Base-by-base conservation (phyloP, 2,797 vertebrate species). In the Smutsia gigantea region DNA sequence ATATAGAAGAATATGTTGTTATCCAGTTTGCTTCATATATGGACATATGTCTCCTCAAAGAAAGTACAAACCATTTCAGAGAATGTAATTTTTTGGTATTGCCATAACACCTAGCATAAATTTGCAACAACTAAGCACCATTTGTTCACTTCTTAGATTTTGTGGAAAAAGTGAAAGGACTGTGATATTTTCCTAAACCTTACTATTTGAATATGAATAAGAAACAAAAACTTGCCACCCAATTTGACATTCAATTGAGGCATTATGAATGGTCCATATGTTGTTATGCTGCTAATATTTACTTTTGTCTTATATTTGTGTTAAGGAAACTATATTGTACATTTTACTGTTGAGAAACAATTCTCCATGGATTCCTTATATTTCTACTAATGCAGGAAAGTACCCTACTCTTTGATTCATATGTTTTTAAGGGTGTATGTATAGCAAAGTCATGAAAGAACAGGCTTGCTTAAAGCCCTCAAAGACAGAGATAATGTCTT, bases 61-160 rank as follows among this genome's bases (percentile, higher is more conserved):
- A 95, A 84, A 79, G 72, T 15, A 78, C 87, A 75, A 96, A 46
- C 17, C 14, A 55, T 78, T 83, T 96, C 25, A 88, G 61, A 37
- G 21, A 71, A 93, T 25, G 14, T 75, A 94, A n/a, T 42, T 78
- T 95, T 93, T 87, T 92, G 46, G 13, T 92, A 63, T 2, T 90
- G 17, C 2, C 72, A 55, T 68, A 95, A 74, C 27, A n/a, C 12
- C 27, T 59, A 78, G 18, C 53, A 93, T 75, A 91, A 86, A 71
- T 74, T 78, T 74, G 25, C 23, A 93, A 86, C 13, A 96, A 75
- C 2, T 27, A 92, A 17, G 12, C 42, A 39, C 7, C 8, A 59
- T 81, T 39, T 91, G 13, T 86, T 93, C n/a, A 68, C 15, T 25
- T 84, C 94, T 94, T 31, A 77, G 5, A 92, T 75, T 86, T 84